Evolutionary conservation across 2,113 vertebrate genomes (phyloP).

Genomic region (Thermophis baileyi): DNA sequence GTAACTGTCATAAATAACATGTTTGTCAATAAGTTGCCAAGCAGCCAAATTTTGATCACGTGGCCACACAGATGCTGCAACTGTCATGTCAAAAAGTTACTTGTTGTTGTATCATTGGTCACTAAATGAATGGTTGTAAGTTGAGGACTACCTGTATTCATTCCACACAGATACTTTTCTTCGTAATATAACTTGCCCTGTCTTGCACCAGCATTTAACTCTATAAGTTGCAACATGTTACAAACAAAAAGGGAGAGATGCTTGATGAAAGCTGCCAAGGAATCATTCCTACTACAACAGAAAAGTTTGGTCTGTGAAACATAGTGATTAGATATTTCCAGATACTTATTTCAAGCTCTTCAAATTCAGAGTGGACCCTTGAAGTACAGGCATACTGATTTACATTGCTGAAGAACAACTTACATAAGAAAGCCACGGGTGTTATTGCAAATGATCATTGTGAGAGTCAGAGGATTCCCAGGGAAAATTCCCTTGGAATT

Average conservation of each 20-base stretch:
- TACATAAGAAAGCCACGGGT: not conserved
- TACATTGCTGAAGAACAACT: not conserved
- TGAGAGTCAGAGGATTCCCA: not conserved
- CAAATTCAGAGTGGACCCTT: not conserved
- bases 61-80: not conserved
- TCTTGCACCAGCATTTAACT: not conserved
- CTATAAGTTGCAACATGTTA: not conserved
- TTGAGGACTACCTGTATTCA: not conserved
- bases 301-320: not conserved
- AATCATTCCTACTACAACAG: not conserved
- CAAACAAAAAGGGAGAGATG: not conserved
- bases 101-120: not conserved
- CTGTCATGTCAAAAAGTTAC: not conserved
- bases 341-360: not conserved
- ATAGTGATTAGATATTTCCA: not conserved
- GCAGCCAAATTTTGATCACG: not conserved
- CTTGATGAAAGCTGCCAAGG: not conserved
- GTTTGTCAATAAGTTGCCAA: not conserved
- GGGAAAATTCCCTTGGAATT: not conserved
- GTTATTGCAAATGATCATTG: not conserved
- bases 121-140: not conserved
- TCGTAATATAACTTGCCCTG: not conserved
- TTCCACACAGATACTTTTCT: not conserved
- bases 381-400: not conserved
- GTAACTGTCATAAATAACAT: not conserved